Conservation (phyloP, 1,140 invertebrate species). For the Drosophila watanabei region DNA sequence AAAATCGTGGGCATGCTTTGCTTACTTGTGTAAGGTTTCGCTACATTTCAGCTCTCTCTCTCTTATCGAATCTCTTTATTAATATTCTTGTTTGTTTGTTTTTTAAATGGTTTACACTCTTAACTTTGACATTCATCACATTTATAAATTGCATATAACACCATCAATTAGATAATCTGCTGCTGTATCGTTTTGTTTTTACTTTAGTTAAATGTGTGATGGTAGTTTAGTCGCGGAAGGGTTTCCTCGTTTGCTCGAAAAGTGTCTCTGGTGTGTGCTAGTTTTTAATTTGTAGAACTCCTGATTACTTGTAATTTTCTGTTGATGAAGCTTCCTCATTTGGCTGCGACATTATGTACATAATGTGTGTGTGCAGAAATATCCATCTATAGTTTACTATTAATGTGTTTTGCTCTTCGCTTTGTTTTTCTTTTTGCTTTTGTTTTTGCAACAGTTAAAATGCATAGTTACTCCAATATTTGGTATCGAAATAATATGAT, state of each 20-base stretch:
- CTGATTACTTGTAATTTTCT: slow-evolving; percentile 32
- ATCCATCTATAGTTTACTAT: slow-evolving; percentile 55
- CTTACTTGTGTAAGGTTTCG: slow-evolving; percentile 73
- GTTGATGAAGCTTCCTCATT: slow-evolving; percentile 45
- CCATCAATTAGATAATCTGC: slow-evolving; percentile 78
- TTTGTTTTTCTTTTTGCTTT: slow-evolving; percentile 43
- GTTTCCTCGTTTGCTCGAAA: slow-evolving; percentile 77
- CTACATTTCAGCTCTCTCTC: slow-evolving; percentile 75
- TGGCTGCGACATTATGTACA: slow-evolving; percentile 67
- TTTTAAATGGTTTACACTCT: slow-evolving; percentile 62
- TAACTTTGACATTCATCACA: slow-evolving; percentile 83
- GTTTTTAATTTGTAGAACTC: slow-evolving; percentile 44
- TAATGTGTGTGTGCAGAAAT: slow-evolving; percentile 40
- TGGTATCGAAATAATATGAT: slow-evolving; percentile 68
- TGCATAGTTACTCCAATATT: slow-evolving; percentile 50
- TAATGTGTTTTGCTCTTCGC: too few species aligned
- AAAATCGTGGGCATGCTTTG: slow-evolving; percentile 82
- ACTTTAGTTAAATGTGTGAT: slow-evolving; percentile 73
- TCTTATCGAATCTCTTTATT: slow-evolving; percentile 51
- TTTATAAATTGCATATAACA: slow-evolving; percentile 84
- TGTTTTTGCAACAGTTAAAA: slow-evolving; percentile 63
- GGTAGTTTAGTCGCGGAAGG: slow-evolving; percentile 81
- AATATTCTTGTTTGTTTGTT: slow-evolving; percentile 13
- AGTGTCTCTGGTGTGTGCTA: slow-evolving; percentile 63
- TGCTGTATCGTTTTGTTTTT: slow-evolving; percentile 24